phyloP scores from a whole-genome alignment of 2,113 vertebrate species.

The Etia nguti region DNA sequence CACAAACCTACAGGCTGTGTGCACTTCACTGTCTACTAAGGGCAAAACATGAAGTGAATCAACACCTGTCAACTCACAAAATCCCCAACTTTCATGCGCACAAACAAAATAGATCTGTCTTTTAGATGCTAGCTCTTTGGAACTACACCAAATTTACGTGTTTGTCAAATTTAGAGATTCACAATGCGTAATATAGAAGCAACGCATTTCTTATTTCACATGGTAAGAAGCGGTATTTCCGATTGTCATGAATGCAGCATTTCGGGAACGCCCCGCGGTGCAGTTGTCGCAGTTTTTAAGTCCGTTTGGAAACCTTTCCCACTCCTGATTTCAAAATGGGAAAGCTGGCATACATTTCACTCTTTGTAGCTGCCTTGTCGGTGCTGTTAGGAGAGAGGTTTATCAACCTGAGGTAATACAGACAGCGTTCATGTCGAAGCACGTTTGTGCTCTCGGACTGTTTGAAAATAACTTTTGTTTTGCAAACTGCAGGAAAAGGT shows the following conservation, averaged over 20 bases:
- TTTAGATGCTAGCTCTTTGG: not conserved
- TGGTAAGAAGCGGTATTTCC: not conserved
- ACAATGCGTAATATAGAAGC: not conserved
- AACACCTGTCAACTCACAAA: not conserved
- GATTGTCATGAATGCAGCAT: not conserved
- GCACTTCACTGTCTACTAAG: not conserved
- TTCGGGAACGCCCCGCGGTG: not conserved
- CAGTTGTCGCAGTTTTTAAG: not conserved
- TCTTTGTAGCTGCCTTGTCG: constrained; percentile 39
- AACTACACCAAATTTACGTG: not conserved
- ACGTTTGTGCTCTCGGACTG: not conserved
- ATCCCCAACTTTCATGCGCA: not conserved
- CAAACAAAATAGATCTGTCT: not conserved
- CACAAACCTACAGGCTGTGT: not conserved
- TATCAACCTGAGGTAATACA: constrained; percentile 53
- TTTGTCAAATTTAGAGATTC: not conserved
- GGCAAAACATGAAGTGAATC: not conserved
- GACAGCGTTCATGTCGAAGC: not conserved
- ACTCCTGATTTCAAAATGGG: constrained; percentile 48
- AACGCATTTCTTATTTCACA: not conserved
- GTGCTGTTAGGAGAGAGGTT: constrained; percentile 61
- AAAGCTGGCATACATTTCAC: constrained; percentile 22
- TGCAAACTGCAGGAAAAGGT: constrained; percentile 38
- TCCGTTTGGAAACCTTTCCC: not conserved
- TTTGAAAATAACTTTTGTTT: not conserved